Base-by-base conservation (phyloP, 2,797 vertebrate genomes). In the Nannoperca australis region DNA sequence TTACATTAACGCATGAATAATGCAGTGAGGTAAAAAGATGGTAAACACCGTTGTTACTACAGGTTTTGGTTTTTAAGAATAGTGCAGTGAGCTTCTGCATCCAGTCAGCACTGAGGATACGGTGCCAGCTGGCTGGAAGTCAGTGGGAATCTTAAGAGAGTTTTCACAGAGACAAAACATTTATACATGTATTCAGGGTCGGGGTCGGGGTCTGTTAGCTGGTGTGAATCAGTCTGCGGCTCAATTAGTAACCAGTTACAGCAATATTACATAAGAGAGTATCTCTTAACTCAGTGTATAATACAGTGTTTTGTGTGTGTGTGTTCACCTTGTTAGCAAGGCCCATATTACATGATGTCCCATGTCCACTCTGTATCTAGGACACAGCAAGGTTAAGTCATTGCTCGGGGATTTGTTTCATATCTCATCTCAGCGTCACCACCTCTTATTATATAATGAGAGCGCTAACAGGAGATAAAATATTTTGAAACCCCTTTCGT, bases 151-250 rank as follows among this genome's bases (percentile, higher is more conserved):
- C 32, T 67, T 86, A 38, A 38, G 63, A 78, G 65, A 82, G 72
- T 88, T 93, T 91, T 85, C 78, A 94, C 84, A 90, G n/a, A 89
- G 83, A 91, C 87, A 81, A 82, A 85, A 92, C 84, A 91, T 64
- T 89, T 83, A 92, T 24, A 93, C 88, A 84, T 76, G 80, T 86
- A 88, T 42, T 88, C 76, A 82, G 89, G 92, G 90, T 73, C 5
- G 76, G 91, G 91, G 91, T 89, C 50, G 78, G 91, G 90, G 85
- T 86, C 87, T 73, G 58, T 89, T 85, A 85, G 92, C 93, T 94
- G 93, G 93, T 93, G 91, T 81, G 92, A 93, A 93, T 93, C 92
- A 92, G 92, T 93, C 53, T 87, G 68, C 66, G 82, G 88, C 77
- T 93, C 85, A 85, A 77, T 92, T 84, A 86, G 82, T 87, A 89